Conservation (phyloP, 2,797 vertebrate genomes). For the Champsocephalus gunnari region DNA sequence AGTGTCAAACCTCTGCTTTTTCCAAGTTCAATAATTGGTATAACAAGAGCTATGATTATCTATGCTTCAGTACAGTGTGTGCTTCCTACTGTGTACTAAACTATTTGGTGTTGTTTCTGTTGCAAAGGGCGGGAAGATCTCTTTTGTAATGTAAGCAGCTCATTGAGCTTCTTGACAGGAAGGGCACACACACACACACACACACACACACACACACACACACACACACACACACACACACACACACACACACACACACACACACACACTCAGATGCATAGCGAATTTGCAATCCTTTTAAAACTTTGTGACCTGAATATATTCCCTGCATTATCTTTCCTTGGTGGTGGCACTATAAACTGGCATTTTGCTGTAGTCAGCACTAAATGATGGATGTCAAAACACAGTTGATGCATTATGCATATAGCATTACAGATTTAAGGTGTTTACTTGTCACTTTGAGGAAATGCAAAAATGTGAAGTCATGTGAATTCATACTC, state of each 20-base stretch:
- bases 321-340: conserved; percentile 90
- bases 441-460: conserved; percentile 99
- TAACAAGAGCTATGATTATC: conserved; percentile 78
- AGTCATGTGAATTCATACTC: conserved; percentile 94
- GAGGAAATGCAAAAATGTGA: conserved; percentile 98
- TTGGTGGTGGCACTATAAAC: conserved; percentile 88
- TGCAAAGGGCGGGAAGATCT: conserved; percentile 68
- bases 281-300: conserved; percentile 83
- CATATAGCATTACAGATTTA: conserved; percentile 99
- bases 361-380: conserved; percentile 95
- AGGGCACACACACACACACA: conserved; percentile 42
- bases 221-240: conserved; percentile 18
- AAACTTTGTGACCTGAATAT: conserved; percentile 95
- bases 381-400: conserved; percentile 99
- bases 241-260: conserved; percentile 27
- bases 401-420: conserved; percentile 99
- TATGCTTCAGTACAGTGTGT: conserved; percentile 68
- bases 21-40: conserved; percentile 78
- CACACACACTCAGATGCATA: conserved; percentile 32
- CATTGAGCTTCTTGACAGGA: conserved; percentile 77
- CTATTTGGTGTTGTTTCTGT: conserved; percentile 71
- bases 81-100: conserved; percentile 66
- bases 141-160: conserved; percentile 80
- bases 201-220: conserved; percentile 35
- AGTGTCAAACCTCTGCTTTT: conserved; percentile 73